These are phyloP conservation scores for Thalassarche chlororhynchos DNA, from an alignment of 2,113 vertebrate species.

Conservation along the genomic window DNA sequence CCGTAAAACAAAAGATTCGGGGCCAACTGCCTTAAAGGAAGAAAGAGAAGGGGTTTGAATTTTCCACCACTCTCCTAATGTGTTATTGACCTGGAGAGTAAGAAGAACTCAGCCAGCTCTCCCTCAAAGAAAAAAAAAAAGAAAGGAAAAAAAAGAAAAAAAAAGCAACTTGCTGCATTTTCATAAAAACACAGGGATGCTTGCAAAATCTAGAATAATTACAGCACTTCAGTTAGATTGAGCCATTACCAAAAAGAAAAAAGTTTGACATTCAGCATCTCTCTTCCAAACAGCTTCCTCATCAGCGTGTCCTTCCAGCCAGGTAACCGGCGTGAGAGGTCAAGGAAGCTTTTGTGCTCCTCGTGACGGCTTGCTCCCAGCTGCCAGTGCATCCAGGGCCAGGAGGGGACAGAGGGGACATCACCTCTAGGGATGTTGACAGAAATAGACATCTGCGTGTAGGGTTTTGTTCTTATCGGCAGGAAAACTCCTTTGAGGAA, in stretches of 20 bases:
- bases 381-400: neutral
- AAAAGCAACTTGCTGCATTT: neutral
- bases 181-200: neutral
- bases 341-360: neutral
- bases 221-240: neutral
- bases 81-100: neutral
- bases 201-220: neutral
- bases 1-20: neutral
- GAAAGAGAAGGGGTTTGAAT: neutral
- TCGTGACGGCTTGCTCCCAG: accelerated
- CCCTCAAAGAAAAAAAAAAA: neutral
- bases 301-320: neutral
- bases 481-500: conserved; percentile 22
- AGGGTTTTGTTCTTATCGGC: neutral
- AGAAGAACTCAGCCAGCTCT: neutral
- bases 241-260: neutral
- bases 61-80: neutral
- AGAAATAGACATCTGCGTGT: neutral
- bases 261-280: neutral
- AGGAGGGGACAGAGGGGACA: neutral
- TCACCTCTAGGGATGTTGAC: neutral
- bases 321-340: neutral
- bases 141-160: neutral
- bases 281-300: neutral
- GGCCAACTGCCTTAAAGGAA: neutral